These are phyloP conservation scores for Lagocephalus sceleratus DNA, from an alignment of 2,797 vertebrate genomes.

Conservation along the genomic window DNA sequence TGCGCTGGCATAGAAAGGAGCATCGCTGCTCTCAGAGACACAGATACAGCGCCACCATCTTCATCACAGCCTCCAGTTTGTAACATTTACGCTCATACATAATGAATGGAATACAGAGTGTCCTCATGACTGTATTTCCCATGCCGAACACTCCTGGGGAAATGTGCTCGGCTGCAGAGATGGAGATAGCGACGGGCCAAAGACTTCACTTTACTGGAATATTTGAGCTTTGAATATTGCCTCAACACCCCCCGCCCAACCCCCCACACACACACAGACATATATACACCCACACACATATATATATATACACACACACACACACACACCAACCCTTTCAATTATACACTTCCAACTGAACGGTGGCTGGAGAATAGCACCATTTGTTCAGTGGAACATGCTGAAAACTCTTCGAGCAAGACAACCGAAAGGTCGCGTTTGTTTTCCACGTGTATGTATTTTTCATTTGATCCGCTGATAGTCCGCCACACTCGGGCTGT, in stretches of 20 bases:
- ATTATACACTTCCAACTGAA: constrained; percentile 64
- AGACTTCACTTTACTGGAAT: constrained; percentile 58
- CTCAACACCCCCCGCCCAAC: neutral
- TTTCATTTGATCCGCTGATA: constrained; percentile 53
- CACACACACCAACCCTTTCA: constrained; percentile 33
- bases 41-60: constrained; percentile 56
- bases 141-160: constrained; percentile 61
- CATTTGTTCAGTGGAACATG: constrained; percentile 56
- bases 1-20: constrained; percentile 35
- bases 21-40: constrained; percentile 42
- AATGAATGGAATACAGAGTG: constrained; percentile 66
- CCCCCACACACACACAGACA: neutral
- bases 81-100: constrained; percentile 78
- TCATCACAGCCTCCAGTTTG: constrained; percentile 68
- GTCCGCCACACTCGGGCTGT: constrained; percentile 19
- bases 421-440: constrained; percentile 63
- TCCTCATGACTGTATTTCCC: constrained; percentile 64
- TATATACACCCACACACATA: neutral
- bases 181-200: constrained; percentile 48
- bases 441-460: constrained; percentile 56
- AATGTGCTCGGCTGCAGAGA: constrained; percentile 45
- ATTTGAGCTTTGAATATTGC: constrained; percentile 39
- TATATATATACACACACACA: too few relatives aligned
- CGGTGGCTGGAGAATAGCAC: constrained; percentile 54
- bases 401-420: constrained; percentile 42